Conservation (phyloP, 92 coral and sea anemone species). For the Galaxea fascicularis region DNA sequence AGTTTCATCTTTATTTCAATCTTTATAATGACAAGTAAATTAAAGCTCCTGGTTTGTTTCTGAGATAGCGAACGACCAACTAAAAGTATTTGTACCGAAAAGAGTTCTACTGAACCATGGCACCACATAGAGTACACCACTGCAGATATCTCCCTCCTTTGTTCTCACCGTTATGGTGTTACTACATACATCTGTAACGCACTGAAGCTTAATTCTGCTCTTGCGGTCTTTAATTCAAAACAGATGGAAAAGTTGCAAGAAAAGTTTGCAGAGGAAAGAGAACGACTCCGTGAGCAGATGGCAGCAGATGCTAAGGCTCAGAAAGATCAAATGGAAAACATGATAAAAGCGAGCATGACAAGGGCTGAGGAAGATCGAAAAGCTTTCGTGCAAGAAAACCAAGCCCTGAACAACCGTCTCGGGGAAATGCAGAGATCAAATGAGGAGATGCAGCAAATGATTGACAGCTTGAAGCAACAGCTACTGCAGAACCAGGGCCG, state of each 20-base stretch:
- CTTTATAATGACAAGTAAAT: background rate
- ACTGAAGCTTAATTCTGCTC: background rate
- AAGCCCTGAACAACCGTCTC: slow-evolving; percentile 14
- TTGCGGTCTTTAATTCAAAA: background rate
- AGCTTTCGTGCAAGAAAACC: slow-evolving; percentile 36
- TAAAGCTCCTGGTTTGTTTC: background rate
- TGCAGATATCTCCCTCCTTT: too few species aligned
- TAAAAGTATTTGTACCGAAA: too few species aligned
- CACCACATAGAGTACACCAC: too few species aligned
- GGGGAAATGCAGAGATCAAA: slow-evolving; percentile 20
- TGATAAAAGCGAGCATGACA: slow-evolving; percentile 66
- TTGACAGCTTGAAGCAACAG: slow-evolving; percentile 7
- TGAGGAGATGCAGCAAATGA: slow-evolving; percentile 4
- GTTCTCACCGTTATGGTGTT: too few species aligned
- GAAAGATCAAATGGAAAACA: slow-evolving; percentile 67
- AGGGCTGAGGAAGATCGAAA: slow-evolving; percentile 48
- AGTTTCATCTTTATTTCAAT: background rate
- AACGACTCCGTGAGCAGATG: slow-evolving; percentile 54
- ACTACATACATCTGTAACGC: too few species aligned
- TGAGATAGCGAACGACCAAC: background rate
- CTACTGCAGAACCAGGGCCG: slow-evolving; percentile 4
- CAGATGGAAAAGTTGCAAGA: slow-evolving; percentile 53
- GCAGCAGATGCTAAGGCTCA: slow-evolving; percentile 51
- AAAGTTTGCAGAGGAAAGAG: slow-evolving; percentile 58
- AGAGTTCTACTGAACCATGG: too few species aligned